Base-by-base conservation (phyloP, 2,113 vertebrate genomes). In the Callipepla squamata region DNA sequence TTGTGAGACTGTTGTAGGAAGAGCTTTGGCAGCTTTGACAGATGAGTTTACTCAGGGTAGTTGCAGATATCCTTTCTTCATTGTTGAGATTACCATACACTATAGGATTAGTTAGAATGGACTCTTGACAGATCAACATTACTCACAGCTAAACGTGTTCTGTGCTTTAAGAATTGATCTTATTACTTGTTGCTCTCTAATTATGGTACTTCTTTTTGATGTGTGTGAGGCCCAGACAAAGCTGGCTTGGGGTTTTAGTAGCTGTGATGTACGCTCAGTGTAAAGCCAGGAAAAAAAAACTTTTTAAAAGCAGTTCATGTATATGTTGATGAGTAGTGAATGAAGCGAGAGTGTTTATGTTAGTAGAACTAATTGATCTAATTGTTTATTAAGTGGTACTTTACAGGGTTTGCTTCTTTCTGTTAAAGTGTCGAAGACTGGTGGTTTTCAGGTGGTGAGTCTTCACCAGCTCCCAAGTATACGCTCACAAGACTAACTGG, bases 91-190 rank as follows among this genome's bases (percentile, higher is more conserved):
- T 67, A 67, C 68, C 23, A 19, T 74, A 21, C 1, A 0, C 38
- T 87, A 66, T 65, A 80, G 87, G 44, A 88, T 85, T 88, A 78
- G 22, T 86, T 90, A 53, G 48, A 88, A 76, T 20, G 48, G 30
- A 48, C 75, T 70, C 69, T 68, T 77, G 23, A 55, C 65, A 75
- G 73, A 69, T 61, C 7, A 5, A 14, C 48, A 32, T 87, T 90
- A 73, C 65, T 95, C 55, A 47, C 80, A 72, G 65, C 32, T 80
- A 88, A 93, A 86, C 1, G 4, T 78, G 57, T 85, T 90, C 82
- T 90, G n/a, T 53, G 61, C 73, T 57, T 91, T 69, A 91, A 63
- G 91, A 85, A 67, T 32, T 40, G 51, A 36, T 92, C n/a, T 83
- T 74, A 72, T 40, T 80, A 36, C 40, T 88, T 85, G 82, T 81